These are phyloP conservation scores for Stramonita haemastoma DNA, from an alignment of 2,888 invertebrate species.

Conservation along the genomic window DNA sequence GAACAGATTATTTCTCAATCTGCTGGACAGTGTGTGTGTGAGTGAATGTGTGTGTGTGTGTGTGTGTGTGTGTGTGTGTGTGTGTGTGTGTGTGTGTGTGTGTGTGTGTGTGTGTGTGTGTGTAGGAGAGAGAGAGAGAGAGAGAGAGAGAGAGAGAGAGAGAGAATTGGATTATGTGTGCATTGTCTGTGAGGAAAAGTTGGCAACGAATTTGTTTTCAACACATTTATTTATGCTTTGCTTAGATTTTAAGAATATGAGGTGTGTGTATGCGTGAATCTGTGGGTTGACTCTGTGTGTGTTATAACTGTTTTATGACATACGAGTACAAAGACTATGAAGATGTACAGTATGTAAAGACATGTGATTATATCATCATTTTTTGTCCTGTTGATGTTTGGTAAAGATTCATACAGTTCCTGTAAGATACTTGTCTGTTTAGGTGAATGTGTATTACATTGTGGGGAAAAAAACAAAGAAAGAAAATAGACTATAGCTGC, in stretches of 20 bases:
- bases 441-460: neutral
- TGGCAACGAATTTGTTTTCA: neutral
- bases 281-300: no score
- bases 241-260: neutral
- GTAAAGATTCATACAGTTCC: neutral
- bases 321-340: neutral
- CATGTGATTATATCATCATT: slow-evolving; percentile 10
- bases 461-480: no score
- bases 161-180: no score
- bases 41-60: neutral
- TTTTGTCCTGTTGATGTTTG: neutral
- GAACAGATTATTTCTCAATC: neutral
- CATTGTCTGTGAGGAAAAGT: neutral
- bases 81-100: neutral
- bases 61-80: neutral
- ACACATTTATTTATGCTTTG: slow-evolving; percentile 28
- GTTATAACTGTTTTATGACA: neutral
- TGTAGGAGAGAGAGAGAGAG: no score
- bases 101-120: no score
- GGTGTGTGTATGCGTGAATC: neutral
- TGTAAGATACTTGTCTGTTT: neutral
- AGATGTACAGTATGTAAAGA: slow-evolving; percentile 28
- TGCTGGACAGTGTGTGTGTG: neutral
- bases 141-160: no score
- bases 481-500: no score